A percentile compares a stretch with the other conserved stretches of the same genome.
Conservation (phyloP, 2,888 invertebrate species). For the Toxonevra muliebris region DNA sequence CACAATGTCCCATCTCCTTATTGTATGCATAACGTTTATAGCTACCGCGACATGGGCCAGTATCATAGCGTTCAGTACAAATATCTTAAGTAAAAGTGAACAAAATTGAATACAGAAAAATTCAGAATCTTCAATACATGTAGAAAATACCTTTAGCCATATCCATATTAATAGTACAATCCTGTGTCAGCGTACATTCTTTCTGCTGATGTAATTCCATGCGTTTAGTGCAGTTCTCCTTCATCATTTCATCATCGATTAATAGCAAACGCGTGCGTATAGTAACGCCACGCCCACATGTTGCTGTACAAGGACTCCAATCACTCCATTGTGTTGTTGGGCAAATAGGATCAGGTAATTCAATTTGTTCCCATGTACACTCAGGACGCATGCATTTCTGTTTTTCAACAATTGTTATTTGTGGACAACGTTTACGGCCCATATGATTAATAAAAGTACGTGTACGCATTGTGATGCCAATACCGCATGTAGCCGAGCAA, state of each 20-base stretch:
- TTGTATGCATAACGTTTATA: slow-evolving; percentile 91
- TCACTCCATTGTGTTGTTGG: slow-evolving; percentile 90
- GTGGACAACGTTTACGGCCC: slow-evolving; percentile 84
- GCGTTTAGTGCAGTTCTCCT: slow-evolving; percentile 73
- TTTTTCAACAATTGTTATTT: slow-evolving; percentile 79
- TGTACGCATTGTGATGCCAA: slow-evolving; percentile 78
- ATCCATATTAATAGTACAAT: slow-evolving; percentile 77
- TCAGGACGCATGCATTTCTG: slow-evolving; percentile 77
- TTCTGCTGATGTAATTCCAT: slow-evolving; percentile 81
- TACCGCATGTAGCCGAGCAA: slow-evolving; percentile 87
- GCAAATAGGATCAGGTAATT: slow-evolving; percentile 68
- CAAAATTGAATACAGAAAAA: background rate
- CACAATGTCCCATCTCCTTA: slow-evolving; percentile 77
- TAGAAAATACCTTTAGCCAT: slow-evolving; percentile 77
- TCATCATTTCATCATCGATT: slow-evolving; percentile 71
- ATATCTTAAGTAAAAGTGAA: slow-evolving; percentile 71
- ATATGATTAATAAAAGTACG: slow-evolving; percentile 78
- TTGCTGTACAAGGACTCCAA: slow-evolving; percentile 91
- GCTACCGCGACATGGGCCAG: slow-evolving; percentile 87
- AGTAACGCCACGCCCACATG: slow-evolving; percentile 82
- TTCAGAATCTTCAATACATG: background rate
- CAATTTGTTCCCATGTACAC: slow-evolving; percentile 68
- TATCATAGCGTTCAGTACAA: slow-evolving; percentile 80
- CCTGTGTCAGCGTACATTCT: slow-evolving; percentile 73
- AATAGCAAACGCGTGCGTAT: slow-evolving; percentile 76